Base-by-base conservation (phyloP, 2,888 invertebrate species). In the Latrodectus hesperus region DNA sequence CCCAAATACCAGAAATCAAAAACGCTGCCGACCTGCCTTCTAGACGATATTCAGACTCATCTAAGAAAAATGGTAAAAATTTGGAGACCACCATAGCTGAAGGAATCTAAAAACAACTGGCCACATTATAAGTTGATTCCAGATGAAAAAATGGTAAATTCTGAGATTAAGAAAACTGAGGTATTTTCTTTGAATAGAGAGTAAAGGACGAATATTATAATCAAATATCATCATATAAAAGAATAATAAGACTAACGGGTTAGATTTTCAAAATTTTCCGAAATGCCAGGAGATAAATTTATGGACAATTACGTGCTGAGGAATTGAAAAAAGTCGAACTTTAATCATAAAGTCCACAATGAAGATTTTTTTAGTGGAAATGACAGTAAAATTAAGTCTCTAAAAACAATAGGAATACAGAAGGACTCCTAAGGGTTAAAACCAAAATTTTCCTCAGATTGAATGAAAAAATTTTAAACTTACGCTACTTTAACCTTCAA, bases 191-290 rank as follows among this genome's bases (percentile, higher is more conserved):
- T n/a, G n/a, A n/a, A 11, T 67, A 77, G 65, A 22, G 22, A 16
- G 16, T n/a, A 49, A 77, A 67, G 9, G 53, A 49, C 1, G 10
- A 77, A 14, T n/a, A n/a, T n/a, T n/a, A n/a, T n/a, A n/a, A n/a
- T 77, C 16, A 22, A 8, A 67, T 77, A 12, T 77, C 67, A 22
- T 67, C 77, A 9, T 77, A 68, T n/a, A 49, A 51, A 5, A 77
- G 4, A 51, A 51, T 77, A 11, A 67, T 77, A 49, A 77, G 55
- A 67, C 51, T 68, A 16, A 77, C 68, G 12, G 51, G 22, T 14
- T 77, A 11, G 52, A 77, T 67, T 0, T 51, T 38, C 10, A 67
- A 52, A 67, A 51, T 77, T 68, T 51, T 6, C 22, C 22, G 22
- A 22, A 22, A 22, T 5, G 1, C 51, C 10, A 0, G 38, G 1